A percentile compares a stretch with the other conserved stretches of the same genome.
phyloP scores from a whole-genome alignment of 2,797 vertebrate species.

The Phataginus tricuspis region DNA sequence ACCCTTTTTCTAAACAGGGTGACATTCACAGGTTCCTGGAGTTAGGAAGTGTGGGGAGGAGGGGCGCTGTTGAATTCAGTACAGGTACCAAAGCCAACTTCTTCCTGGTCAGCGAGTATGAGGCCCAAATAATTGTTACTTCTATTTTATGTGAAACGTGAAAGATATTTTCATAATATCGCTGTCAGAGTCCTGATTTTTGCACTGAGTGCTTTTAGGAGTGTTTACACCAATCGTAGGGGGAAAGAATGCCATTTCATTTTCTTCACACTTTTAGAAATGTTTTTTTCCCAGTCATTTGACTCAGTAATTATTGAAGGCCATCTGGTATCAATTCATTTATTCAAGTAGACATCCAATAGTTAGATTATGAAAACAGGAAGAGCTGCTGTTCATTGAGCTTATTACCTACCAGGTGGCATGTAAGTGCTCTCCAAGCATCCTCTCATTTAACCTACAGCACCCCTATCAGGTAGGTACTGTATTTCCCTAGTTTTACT shows the following conservation, averaged over 20 bases:
- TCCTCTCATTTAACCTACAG: background rate
- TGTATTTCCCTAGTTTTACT: background rate
- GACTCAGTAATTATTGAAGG: background rate
- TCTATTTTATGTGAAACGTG: background rate
- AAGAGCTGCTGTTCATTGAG: background rate
- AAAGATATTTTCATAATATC: constrained; percentile 15
- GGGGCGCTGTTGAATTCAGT: background rate
- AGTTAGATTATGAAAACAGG: background rate
- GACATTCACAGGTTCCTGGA: background rate
- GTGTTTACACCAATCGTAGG: background rate
- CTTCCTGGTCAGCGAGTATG: background rate
- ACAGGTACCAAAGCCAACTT: background rate
- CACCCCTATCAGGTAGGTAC: background rate
- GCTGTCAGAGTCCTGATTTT: background rate
- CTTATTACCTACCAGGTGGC: background rate
- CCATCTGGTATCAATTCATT: background rate
- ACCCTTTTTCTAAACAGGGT: constrained; percentile 4
- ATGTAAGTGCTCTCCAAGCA: background rate
- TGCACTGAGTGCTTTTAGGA: background rate
- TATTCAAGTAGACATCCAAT: background rate
- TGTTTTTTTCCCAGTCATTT: background rate
- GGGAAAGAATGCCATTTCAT: fast-evolving
- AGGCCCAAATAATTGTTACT: background rate
- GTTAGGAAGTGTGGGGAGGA: background rate
- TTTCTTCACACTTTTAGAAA: background rate